These are phyloP conservation scores for Bombus confusus DNA, from an alignment of 1,140 invertebrate genomes.

Conservation along the genomic window DNA sequence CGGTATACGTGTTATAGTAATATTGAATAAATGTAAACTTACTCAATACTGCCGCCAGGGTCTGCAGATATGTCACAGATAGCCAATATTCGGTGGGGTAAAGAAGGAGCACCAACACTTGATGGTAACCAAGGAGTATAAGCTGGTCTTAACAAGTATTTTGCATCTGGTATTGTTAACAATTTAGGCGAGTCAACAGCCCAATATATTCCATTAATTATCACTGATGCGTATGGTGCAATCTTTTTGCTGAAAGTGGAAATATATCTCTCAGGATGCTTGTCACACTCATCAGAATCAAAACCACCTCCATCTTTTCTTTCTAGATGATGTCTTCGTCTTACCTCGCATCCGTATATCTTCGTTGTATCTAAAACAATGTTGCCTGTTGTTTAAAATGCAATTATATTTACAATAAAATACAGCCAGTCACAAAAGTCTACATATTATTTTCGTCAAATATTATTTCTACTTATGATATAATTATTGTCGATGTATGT, in stretches of 20 bases:
- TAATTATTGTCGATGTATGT: too few species aligned
- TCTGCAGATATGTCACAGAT: conserved; percentile 99
- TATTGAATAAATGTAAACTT: conserved; percentile 5
- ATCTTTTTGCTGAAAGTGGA: conserved; percentile 99
- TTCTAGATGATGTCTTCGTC: conserved; percentile 95
- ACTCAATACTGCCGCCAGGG: conserved; percentile 98
- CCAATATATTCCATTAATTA: conserved; percentile 99
- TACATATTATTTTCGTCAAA: too few species aligned
- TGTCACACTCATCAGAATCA: conserved; percentile 95
- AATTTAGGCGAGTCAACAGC: conserved; percentile 97
- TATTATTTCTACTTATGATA: too few species aligned
- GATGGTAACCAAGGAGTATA: conserved; percentile 96
- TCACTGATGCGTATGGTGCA: conserved; percentile 97
- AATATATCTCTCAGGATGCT: conserved; percentile 96
- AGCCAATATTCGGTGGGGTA: conserved; percentile 94
- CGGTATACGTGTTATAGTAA: neutral
- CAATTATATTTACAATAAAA: neutral
- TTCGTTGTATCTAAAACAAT: conserved; percentile 90
- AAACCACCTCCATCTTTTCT: conserved; percentile 95
- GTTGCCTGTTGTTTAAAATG: too few species aligned
- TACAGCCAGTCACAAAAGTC: too few species aligned
- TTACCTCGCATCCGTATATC: conserved; percentile 97
- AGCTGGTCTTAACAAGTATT: conserved; percentile 93
- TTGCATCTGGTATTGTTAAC: conserved; percentile 98
- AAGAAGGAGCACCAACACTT: conserved; percentile 91